Evolutionary conservation across 1,140 invertebrate species (phyloP).

Genomic region (Drosophila lini): DNA sequence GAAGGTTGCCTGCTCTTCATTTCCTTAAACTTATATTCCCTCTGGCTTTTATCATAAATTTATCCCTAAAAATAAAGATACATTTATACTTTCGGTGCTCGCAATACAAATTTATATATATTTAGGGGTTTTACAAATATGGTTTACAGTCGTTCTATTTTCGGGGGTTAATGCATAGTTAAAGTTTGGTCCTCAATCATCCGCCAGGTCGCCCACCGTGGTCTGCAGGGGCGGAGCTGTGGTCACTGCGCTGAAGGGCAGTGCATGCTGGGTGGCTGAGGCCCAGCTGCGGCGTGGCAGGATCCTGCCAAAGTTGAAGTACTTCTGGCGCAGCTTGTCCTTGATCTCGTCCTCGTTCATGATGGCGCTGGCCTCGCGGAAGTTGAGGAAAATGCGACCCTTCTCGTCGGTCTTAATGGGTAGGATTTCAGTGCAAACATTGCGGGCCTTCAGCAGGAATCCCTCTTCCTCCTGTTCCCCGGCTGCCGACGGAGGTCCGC

Average conservation of each 20-base stretch:
- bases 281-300: slow-evolving; percentile 79
- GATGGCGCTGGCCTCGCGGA: slow-evolving; percentile 79
- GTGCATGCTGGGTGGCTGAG: slow-evolving; percentile 74
- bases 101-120: slow-evolving; percentile 46
- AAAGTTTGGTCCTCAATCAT: slow-evolving; percentile 53
- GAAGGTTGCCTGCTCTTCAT: not conserved
- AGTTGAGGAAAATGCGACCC: slow-evolving; percentile 80
- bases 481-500: slow-evolving; percentile 19
- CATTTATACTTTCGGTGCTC: slow-evolving; percentile 9
- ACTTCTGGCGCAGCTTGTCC: slow-evolving; percentile 79
- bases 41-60: not conserved
- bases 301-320: slow-evolving; percentile 80
- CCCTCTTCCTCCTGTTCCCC: slow-evolving; percentile 65
- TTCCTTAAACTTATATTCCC: not conserved
- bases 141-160: slow-evolving; percentile 29
- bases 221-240: slow-evolving; percentile 44
- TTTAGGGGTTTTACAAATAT: slow-evolving; percentile 29
- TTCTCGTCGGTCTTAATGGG: slow-evolving; percentile 84
- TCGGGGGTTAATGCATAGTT: slow-evolving; percentile 11
- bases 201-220: slow-evolving; percentile 68
- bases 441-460: slow-evolving; percentile 78
- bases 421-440: slow-evolving; percentile 82
- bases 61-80: too few relatives aligned
- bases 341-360: slow-evolving; percentile 84
- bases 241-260: slow-evolving; percentile 68